Percentiles rank a stretch among this genome's conserved stretches.
Conservation (phyloP, 2,888 invertebrate species). For the Lordiphosa fenestrarum region DNA sequence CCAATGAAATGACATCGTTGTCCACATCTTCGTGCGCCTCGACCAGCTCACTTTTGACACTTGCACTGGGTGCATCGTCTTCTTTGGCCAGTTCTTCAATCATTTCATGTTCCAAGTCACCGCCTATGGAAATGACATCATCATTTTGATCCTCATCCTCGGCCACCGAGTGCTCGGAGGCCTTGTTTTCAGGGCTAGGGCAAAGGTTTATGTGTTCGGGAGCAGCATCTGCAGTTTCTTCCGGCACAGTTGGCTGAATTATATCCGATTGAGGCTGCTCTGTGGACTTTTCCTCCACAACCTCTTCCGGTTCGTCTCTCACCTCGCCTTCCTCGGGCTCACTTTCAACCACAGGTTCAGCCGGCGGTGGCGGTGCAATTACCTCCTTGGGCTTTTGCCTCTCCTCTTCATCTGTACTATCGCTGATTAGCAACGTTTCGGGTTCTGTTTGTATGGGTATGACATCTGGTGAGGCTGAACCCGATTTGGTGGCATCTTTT, state of each 20-base stretch:
- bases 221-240: not conserved
- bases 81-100: constrained; percentile 77
- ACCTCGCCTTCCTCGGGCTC: constrained; percentile 67
- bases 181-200: not conserved
- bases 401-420: constrained; percentile 81
- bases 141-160: constrained; percentile 79
- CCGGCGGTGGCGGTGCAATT: constrained; percentile 5
- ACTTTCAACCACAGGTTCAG: constrained; percentile 51
- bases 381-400: constrained; percentile 1
- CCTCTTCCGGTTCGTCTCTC: constrained; percentile 35
- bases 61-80: constrained; percentile 30
- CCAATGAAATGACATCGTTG: constrained; percentile 72
- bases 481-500: constrained; percentile 36
- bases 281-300: constrained; percentile 14
- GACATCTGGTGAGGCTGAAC: constrained; percentile 79
- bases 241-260: not conserved
- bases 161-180: constrained; percentile 77
- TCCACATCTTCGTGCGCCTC: constrained; percentile 45
- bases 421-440: constrained; percentile 82
- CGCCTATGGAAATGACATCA: constrained; percentile 79
- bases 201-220: not conserved
- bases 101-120: constrained; percentile 78
- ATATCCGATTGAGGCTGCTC: constrained; percentile 1
- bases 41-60: constrained; percentile 47
- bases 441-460: constrained; percentile 78